Conservation (phyloP, 2,888 invertebrate species). For the Isotomurus palustris region DNA sequence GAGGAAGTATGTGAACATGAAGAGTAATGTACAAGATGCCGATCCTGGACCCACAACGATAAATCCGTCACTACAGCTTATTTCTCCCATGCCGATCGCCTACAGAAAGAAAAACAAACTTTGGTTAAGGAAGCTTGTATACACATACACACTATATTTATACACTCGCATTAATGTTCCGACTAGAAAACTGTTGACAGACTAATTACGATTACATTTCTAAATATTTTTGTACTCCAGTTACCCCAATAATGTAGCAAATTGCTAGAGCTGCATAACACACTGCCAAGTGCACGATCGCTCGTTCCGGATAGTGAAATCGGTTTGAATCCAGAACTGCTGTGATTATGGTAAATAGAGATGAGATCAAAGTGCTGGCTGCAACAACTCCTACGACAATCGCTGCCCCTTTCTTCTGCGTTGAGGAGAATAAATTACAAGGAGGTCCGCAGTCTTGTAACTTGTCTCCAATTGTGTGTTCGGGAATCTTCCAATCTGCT, state of each 20-base stretch:
- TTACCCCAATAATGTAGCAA: constrained; percentile 69
- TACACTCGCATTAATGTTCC: too few species aligned
- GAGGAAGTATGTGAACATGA: constrained; percentile 94
- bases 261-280: constrained; percentile 93
- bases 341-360: constrained; percentile 86
- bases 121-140: background rate
- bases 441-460: constrained; percentile 75
- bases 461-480: constrained; percentile 41
- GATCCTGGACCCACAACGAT: constrained; percentile 42
- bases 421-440: constrained; percentile 81
- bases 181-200: background rate
- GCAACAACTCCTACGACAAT: constrained; percentile 95
- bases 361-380: constrained; percentile 79
- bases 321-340: constrained; percentile 91
- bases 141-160: too few species aligned
- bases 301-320: constrained; percentile 95
- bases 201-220: constrained; percentile 37
- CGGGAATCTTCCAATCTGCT: constrained; percentile 35
- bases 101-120: constrained; percentile 21
- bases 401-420: constrained; percentile 74
- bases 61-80: constrained; percentile 43
- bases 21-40: constrained; percentile 77
- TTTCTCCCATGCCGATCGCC: constrained; percentile 46
- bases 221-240: constrained; percentile 21
- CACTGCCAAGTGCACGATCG: constrained; percentile 92